Percentiles rank a stretch among this genome's conserved stretches.
phyloP scores from a whole-genome alignment of 2,797 vertebrate genomes.

The Alcedo atthis region DNA sequence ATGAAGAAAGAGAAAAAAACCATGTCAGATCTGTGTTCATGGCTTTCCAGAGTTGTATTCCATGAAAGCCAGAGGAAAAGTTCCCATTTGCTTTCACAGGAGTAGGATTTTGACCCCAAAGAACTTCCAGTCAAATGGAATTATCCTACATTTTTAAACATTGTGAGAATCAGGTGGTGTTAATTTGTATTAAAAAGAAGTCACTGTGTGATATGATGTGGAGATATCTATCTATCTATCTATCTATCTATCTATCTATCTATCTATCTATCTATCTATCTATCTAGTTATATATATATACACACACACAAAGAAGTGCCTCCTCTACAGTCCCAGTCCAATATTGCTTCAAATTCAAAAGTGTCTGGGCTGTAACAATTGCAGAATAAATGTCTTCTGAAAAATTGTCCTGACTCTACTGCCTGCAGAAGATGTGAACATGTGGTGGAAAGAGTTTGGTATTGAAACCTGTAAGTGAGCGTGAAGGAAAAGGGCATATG shows the following conservation, averaged over 20 bases:
- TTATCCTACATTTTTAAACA: background rate
- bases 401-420: background rate
- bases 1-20: constrained; percentile 43
- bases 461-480: background rate
- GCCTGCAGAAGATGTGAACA: background rate
- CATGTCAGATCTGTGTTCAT: background rate
- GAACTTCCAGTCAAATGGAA: background rate
- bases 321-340: background rate
- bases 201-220: background rate
- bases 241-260: too few species aligned
- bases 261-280: too few species aligned
- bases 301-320: too few species aligned
- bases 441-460: background rate
- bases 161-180: background rate
- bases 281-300: too few species aligned
- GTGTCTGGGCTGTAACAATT: background rate
- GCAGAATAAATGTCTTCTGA: background rate
- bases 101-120: background rate
- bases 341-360: background rate
- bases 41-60: constrained; percentile 8
- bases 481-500: background rate
- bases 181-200: background rate
- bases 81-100: background rate
- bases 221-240: background rate
- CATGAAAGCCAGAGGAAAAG: background rate